Evolutionary conservation across 2,113 vertebrate genomes (phyloP), one percentile per base, ranked within the genome.

Genomic region (Trichomycterus rosablanca): DNA sequence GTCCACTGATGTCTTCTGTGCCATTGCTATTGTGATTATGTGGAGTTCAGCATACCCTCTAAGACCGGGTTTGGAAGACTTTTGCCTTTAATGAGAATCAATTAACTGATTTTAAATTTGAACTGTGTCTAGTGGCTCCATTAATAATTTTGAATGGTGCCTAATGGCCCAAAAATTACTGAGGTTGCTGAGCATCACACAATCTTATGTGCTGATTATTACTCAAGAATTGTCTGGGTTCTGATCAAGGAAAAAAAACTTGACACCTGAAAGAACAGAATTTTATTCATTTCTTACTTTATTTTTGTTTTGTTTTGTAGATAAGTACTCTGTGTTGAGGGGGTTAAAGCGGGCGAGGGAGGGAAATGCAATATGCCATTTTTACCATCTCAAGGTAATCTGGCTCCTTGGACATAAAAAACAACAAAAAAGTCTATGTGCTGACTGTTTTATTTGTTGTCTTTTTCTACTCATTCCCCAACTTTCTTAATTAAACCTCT

Each of bases 251-350:
- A 43, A 52, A 67, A 7, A 30, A 60, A 40, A 80, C 68, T 80
- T 80, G 73, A 67, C 80, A 82, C 76, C 81, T 84, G 76, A 80
- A 81, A 78, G 78, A 71, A 48, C 59, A 32, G 58, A 40, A 30
- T 64, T 55, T 30, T 30, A 58, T 64, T 56, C 56, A 56, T 64
- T 55, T 64, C 42, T 26, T n/a, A n/a, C n/a, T 42, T 56, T 30
- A 24, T 32, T 55, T 19, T 65, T 55, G 74, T 83, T 83, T 80
- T 89, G 78, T 87, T 88, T 82, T 79, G 74, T 88, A 87, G 84
- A 88, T 87, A 88, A 89, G 87, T 87, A 88, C 84, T 83, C 83
- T 87, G 86, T 88, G 84, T 88, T 89, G 86, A 89, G 84, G 69
- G 84, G 84, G 84, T 80, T 82, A 82, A 83, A 85, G 83, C 79